A percentile compares a stretch with the other conserved stretches of the same genome.
Conservation (phyloP, 2,888 invertebrate genomes). For the Pristionchus maxplancki region DNA sequence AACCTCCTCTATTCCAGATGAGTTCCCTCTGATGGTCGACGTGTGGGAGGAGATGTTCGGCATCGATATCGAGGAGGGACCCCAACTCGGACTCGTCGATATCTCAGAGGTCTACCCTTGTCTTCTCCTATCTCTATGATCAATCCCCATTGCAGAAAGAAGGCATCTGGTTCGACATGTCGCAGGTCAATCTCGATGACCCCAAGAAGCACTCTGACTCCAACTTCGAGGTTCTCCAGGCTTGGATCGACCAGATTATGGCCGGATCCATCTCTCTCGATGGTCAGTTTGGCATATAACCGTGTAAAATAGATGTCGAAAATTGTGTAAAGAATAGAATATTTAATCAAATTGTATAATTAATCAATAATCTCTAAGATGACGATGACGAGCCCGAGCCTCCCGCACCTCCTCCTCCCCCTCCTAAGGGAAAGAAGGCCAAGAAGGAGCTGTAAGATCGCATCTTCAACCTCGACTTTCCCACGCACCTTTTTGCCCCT, state of each 20-base stretch:
- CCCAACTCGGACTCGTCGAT: slow-evolving; percentile 77
- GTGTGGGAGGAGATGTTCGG: slow-evolving; percentile 78
- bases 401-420: slow-evolving; percentile 67
- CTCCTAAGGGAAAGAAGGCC: slow-evolving; percentile 63
- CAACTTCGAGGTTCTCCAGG: slow-evolving; percentile 77
- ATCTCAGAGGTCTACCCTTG: slow-evolving; percentile 73
- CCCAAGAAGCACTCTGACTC: slow-evolving; percentile 76
- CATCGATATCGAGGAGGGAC: slow-evolving; percentile 78
- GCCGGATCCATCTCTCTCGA: slow-evolving; percentile 74
- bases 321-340: background rate
- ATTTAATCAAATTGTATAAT: background rate
- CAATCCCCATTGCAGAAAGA: slow-evolving; percentile 68
- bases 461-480: background rate
- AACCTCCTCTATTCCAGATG: slow-evolving; percentile 64
- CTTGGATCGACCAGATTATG: slow-evolving; percentile 78
- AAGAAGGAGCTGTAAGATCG: slow-evolving; percentile 64
- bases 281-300: slow-evolving; percentile 58
- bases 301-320: too few species aligned
- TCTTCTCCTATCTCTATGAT: background rate
- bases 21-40: slow-evolving; percentile 78
- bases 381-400: slow-evolving; percentile 63
- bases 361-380: background rate
- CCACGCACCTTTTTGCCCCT: background rate
- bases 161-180: slow-evolving; percentile 78
- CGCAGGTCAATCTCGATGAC: slow-evolving; percentile 77